Evolutionary conservation across 1,140 invertebrate species (phyloP), one percentile per base, ranked within the genome.

Genomic region (Musca domestica): DNA sequence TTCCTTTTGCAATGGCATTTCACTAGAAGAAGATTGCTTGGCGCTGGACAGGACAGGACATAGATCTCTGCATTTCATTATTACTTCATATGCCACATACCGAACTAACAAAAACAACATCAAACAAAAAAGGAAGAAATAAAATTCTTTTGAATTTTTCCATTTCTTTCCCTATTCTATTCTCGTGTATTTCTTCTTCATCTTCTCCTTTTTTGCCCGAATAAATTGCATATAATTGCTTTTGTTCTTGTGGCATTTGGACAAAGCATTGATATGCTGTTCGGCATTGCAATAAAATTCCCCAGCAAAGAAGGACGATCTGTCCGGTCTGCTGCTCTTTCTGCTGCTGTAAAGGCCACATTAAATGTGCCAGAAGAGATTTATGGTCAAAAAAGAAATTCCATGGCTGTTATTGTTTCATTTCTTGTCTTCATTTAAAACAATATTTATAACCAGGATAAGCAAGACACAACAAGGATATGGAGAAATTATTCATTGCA

Each of bases 191-290:
- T 19, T 51, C 17, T 19, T 58, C n/a, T 34, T 58, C 3, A 0
- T 30, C 0, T 17, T 7, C 10, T 22, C 12, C 3, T 56, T 22
- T 56, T 56, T 56, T 23, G 15, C 15, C 20, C n/a, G 56, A 61
- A 61, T 61, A 61, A 61, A 61, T 61, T 61, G 56, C 56, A 61
- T 61, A 61, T 61, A 61, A 61, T 61, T 61, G 27, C 56, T 61
- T 34, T 61, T 61, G 56, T 61, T 61, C 34, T 41, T 34, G 19
- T 17, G 3, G 19, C 19, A 41, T 34, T 34, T 30, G 5, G 15
- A 51, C 20, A 22, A 51, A 58, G 54, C 25, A 58, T 30, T 14
- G 27, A 58, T 5, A 30, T 58, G 27, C 17, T 58, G 48, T 20
- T 51, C 6, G 7, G 56, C 1, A 61, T 41, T 34, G 56, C 56